A percentile compares a stretch with the other conserved stretches of the same genome.
Evolutionary conservation across 1,140 invertebrate species (phyloP).

Genomic region (Cyclargus thomasi): DNA sequence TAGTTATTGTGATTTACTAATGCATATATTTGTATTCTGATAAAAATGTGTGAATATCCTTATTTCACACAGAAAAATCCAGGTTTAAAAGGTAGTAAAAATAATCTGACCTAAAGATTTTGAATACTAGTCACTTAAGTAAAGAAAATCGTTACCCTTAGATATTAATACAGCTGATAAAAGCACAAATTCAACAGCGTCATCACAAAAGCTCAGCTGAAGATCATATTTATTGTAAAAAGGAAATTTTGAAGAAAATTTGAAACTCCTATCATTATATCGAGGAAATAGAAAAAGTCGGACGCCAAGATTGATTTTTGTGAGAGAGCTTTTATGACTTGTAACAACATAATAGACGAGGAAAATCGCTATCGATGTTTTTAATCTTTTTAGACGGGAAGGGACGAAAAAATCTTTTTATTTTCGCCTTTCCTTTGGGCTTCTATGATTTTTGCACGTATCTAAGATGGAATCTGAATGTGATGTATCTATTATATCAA

Average conservation of each 20-base stretch:
- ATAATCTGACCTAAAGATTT: no score
- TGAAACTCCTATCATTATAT: neutral
- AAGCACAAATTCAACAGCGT: neutral
- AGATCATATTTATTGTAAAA: neutral
- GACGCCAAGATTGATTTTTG: constrained; percentile 8
- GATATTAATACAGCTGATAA: neutral
- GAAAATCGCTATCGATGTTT: constrained; percentile 4
- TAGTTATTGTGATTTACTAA: no score
- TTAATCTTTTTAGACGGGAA: constrained; percentile 4
- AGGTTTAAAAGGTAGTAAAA: no score
- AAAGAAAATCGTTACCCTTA: neutral
- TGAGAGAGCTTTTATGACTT: constrained; percentile 1
- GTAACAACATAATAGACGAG: constrained; percentile 11
- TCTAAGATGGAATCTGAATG: no score
- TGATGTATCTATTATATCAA: no score
- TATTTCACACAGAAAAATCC: no score
- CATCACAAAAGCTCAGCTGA: neutral
- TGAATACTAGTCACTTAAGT: neutral
- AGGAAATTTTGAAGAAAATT: constrained; percentile 3
- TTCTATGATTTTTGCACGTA: neutral
- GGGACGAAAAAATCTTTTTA: neutral
- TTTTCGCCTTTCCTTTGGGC: neutral
- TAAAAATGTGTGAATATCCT: no score
- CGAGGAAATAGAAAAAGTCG: constrained; percentile 18
- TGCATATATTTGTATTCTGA: no score